A percentile compares a stretch with the other conserved stretches of the same genome.
These are phyloP conservation scores for Megatriorchis doriae DNA, from an alignment of 2,113 vertebrate species.

Conservation along the genomic window DNA sequence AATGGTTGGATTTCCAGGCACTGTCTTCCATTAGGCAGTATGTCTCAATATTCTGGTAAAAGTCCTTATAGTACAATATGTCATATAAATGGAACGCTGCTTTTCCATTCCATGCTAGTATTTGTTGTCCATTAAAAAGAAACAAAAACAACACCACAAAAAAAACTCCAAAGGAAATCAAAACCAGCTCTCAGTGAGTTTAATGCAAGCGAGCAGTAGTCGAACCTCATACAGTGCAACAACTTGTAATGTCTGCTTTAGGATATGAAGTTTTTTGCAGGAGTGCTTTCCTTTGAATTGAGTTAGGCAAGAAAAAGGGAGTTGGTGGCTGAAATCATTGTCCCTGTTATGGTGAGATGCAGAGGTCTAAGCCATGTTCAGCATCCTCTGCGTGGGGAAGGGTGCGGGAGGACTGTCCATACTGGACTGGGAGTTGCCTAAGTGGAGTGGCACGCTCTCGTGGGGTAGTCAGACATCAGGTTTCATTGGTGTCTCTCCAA, in stretches of 20 bases:
- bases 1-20: background rate
- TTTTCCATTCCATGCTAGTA: background rate
- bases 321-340: background rate
- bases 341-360: background rate
- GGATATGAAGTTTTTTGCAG: background rate
- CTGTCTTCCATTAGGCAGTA: background rate
- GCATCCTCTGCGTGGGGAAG: background rate
- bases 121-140: background rate
- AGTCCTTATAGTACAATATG: background rate
- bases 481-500: background rate
- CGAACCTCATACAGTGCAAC: background rate
- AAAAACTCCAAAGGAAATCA: background rate
- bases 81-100: background rate
- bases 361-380: background rate
- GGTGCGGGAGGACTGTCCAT: accelerated
- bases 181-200: background rate
- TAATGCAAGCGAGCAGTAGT: background rate
- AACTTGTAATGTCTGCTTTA: background rate
- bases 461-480: background rate
- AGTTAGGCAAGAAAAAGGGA: background rate
- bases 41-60: background rate
- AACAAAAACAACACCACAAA: background rate
- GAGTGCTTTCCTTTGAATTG: background rate
- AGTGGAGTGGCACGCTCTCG: background rate
- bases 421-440: background rate